These are phyloP conservation scores for Steatornis caripensis DNA, from an alignment of 2,113 vertebrate genomes.

Conservation along the genomic window DNA sequence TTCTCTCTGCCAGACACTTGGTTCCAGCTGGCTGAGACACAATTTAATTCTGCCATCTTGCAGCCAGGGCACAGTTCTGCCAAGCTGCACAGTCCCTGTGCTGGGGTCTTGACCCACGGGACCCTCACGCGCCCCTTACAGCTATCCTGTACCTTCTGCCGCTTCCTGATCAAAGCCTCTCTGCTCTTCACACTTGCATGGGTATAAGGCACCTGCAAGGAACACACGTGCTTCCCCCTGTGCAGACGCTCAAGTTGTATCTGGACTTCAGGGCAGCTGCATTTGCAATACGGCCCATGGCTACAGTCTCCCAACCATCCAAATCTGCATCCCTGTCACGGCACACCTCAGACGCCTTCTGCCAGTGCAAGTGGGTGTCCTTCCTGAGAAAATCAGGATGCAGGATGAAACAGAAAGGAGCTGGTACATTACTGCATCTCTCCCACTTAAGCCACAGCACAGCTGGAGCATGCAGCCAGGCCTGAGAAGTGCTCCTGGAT, in stretches of 20 bases:
- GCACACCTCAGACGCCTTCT: neutral
- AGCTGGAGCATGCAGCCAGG: neutral
- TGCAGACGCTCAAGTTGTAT: neutral
- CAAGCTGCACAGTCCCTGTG: neutral
- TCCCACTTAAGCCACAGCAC: neutral
- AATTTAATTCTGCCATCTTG: neutral
- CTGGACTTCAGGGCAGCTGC: neutral
- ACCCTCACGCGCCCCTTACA: accelerated
- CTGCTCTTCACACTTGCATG: neutral
- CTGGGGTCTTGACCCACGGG: neutral
- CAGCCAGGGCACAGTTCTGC: neutral
- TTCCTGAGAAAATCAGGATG: neutral
- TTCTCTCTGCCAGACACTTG: slow-evolving; percentile 31
- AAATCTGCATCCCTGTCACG: neutral
- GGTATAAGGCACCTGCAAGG: neutral
- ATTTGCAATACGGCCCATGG: neutral
- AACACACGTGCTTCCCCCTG: accelerated
- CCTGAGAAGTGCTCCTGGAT: neutral
- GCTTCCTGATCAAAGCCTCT: neutral
- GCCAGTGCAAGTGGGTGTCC: neutral
- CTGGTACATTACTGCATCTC: neutral
- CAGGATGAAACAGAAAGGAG: neutral
- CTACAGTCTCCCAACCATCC: neutral
- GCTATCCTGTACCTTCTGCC: neutral
- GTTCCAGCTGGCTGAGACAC: neutral